phyloP scores from a whole-genome alignment of 1,140 invertebrate species.

The Radopholus similis region DNA sequence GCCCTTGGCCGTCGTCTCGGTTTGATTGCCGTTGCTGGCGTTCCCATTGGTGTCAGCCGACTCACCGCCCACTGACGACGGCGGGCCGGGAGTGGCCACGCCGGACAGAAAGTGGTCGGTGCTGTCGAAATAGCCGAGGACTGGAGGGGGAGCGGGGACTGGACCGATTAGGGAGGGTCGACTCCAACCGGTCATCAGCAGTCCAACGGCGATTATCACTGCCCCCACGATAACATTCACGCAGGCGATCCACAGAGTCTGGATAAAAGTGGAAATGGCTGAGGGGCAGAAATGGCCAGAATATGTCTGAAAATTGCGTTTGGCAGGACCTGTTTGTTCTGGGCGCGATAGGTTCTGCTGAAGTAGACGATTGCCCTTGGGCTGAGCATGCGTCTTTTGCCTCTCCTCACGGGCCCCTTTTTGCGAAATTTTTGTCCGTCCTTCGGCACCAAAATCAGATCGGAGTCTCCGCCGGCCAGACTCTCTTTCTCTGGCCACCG shows the following conservation, averaged over 20 bases:
- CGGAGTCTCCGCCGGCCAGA: too few species aligned
- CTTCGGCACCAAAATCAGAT: too few species aligned
- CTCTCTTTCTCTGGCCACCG: too few species aligned
- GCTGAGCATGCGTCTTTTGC: not conserved
- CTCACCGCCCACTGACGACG: not conserved
- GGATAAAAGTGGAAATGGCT: constrained; percentile 5
- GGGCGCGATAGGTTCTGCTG: not conserved
- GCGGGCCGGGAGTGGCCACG: too few species aligned
- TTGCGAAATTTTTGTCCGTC: not conserved
- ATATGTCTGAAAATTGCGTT: not conserved
- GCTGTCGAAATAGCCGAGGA: constrained; percentile 56
- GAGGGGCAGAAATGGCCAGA: not conserved
- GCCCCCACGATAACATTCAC: constrained; percentile 48
- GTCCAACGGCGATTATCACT: constrained; percentile 48
- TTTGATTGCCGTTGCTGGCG: not conserved
- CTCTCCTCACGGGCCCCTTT: not conserved
- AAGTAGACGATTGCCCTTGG: not conserved
- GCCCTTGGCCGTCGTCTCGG: not conserved
- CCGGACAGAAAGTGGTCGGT: constrained; percentile 10
- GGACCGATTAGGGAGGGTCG: not conserved
- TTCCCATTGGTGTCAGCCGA: not conserved
- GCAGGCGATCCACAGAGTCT: constrained; percentile 58
- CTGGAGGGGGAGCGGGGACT: not conserved
- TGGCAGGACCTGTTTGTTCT: constrained; percentile 1
- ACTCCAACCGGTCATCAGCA: constrained; percentile 44